Conservation (phyloP, 2,113 vertebrate species). For the Bambusicola thoracicus region DNA sequence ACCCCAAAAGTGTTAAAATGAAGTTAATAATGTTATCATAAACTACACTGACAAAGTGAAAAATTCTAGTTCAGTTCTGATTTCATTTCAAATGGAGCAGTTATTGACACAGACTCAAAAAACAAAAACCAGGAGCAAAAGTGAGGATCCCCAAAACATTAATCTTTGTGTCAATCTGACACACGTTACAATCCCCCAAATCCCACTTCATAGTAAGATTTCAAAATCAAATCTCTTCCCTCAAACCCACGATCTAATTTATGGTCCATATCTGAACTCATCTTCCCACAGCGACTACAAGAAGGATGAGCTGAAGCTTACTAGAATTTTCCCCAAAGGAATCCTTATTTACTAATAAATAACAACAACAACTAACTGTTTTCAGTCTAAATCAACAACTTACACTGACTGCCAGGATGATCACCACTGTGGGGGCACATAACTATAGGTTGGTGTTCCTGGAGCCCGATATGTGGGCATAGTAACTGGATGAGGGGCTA, state of each 20-base stretch:
- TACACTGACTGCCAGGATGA: conserved; percentile 83
- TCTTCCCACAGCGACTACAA: background rate
- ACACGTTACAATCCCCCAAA: background rate
- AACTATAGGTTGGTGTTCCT: conserved; percentile 97
- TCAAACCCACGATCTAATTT: background rate
- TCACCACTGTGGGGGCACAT: conserved; percentile 98
- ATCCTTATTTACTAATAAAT: background rate
- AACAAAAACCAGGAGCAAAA: background rate
- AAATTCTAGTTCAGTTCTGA: background rate
- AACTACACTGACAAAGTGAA: background rate
- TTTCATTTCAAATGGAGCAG: background rate
- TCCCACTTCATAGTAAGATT: background rate
- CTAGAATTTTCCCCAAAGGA: background rate
- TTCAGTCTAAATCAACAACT: conserved; percentile 38
- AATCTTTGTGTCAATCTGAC: background rate
- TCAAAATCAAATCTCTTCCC: background rate
- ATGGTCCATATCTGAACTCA: background rate
- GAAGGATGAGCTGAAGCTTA: background rate
- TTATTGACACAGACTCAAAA: background rate
- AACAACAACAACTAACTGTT: background rate
- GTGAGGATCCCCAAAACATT: background rate
- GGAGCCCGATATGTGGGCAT: conserved; percentile 94
- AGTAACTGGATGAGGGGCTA: conserved; percentile 90
- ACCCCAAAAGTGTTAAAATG: background rate
- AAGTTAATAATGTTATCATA: background rate